Evolutionary conservation across 2,888 invertebrate species (phyloP).

Genomic region (Lasioglossum zephyrum): DNA sequence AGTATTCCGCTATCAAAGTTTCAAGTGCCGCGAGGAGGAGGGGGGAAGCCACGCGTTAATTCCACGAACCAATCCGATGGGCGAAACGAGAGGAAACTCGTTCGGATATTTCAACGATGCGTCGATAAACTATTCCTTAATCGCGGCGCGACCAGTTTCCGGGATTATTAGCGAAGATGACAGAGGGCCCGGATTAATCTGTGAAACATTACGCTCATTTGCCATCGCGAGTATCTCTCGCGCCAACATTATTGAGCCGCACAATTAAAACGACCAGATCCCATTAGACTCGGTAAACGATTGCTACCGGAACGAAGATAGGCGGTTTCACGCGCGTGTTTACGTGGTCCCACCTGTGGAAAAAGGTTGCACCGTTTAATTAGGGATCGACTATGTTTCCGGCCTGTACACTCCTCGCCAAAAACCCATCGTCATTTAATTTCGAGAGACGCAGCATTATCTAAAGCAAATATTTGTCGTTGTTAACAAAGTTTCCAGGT

Average conservation of each 20-base stretch:
- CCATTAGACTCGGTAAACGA: not conserved
- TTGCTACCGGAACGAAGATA: not conserved
- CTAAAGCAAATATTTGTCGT: not conserved
- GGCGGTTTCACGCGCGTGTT: not conserved
- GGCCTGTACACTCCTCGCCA: not conserved
- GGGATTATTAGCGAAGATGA: conserved; percentile 20
- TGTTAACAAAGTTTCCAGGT: too few relatives aligned
- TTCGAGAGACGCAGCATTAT: not conserved
- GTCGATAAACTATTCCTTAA: conserved; percentile 10
- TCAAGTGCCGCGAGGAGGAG: not conserved
- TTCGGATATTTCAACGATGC: not conserved
- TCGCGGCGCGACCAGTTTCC: conserved; percentile 2
- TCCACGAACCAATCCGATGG: not conserved
- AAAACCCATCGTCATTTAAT: not conserved
- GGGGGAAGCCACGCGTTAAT: not conserved
- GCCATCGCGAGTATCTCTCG: not conserved
- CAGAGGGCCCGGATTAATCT: conserved; percentile 5
- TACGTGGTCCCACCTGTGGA: not conserved
- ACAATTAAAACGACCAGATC: conserved; percentile 24
- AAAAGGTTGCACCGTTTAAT: conserved; percentile 28
- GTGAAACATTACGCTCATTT: conserved; percentile 29
- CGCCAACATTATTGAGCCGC: not conserved
- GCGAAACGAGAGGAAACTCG: not conserved
- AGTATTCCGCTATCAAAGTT: not conserved
- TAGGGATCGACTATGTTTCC: not conserved